Base-by-base conservation (phyloP, 2,797 vertebrate genomes). In the Gobionotothen gibberifrons region DNA sequence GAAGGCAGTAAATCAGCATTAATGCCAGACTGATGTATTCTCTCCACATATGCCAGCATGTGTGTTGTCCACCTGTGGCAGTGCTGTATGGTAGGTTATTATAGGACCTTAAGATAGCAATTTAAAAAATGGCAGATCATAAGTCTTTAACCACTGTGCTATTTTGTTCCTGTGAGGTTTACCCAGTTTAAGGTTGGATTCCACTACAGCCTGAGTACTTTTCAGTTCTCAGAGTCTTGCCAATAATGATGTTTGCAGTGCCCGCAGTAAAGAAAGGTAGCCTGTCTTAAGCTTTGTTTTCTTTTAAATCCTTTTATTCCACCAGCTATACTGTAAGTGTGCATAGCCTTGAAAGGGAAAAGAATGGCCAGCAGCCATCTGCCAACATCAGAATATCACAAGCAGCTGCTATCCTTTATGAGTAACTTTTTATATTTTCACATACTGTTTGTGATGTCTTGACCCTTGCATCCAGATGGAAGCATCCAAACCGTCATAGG, bases 231-330 rank as follows among this genome's bases (percentile, higher is more conserved):
- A 5, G 55, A 69, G 62, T 69, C 64, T 62, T 59, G 46, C 36
- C 76, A 87, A 57, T 86, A 85, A 83, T 82, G 72, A 81, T 74
- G 69, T 88, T 86, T 86, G 63, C 80, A 86, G 64, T 71, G 58
- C 78, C 85, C 68, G 67, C 65, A 63, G 47, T 75, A 26, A 83
- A 63, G 52, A 66, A 64, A 84, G 72, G 80, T 53, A 54, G 44
- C 74, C 48, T 22, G 57, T 62, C 46, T 65, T 75, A 51, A 74
- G 75, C 54, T 59, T 57, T 29, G n/a, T 61, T 22, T 61, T 73
- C 32, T 32, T 71, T 51, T 65, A 58, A 76, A 74, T 15, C n/a
- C 32, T 46, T 70, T 36, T 76, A 79, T 79, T 87, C 52, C 65
- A 74, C 47, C 36, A 43, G 76, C 70, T 69, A 26, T 79, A 65